These are phyloP conservation scores for Hyles lineata DNA, from an alignment of 2,888 invertebrate genomes.

Conservation along the genomic window DNA sequence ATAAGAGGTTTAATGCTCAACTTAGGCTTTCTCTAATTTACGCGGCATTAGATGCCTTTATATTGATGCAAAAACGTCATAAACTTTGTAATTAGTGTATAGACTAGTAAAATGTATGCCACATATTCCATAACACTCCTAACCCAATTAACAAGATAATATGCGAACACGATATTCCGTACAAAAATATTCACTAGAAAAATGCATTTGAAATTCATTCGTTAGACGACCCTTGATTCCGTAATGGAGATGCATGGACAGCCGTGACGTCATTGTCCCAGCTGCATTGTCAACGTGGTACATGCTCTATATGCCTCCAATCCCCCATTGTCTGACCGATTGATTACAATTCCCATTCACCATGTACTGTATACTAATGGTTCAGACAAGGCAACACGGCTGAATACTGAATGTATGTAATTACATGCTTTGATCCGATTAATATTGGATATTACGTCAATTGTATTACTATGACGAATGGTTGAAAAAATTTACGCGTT, in stretches of 20 bases:
- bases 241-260: slow-evolving; percentile 52
- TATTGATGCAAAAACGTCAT: no score
- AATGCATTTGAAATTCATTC: slow-evolving; percentile 21
- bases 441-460: slow-evolving; percentile 18
- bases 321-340: slow-evolving; percentile 67
- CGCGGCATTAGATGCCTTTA: no score
- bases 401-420: slow-evolving; percentile 37
- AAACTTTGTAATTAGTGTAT: no score
- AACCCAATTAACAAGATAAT: no score
- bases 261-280: slow-evolving; percentile 47
- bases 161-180: no score
- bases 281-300: slow-evolving; percentile 45
- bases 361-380: slow-evolving; percentile 49
- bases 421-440: slow-evolving; percentile 27
- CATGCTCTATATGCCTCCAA: slow-evolving; percentile 39
- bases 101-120: no score
- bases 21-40: no score
- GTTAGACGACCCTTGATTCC: slow-evolving; percentile 33
- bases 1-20: no score
- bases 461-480: background rate
- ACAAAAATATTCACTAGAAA: background rate
- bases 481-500: background rate
- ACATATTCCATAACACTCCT: no score
- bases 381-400: slow-evolving; percentile 39
- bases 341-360: slow-evolving; percentile 70